These are phyloP conservation scores for Myoxocephalus aenaeus DNA, from an alignment of 2,797 vertebrate species.

Conservation along the genomic window DNA sequence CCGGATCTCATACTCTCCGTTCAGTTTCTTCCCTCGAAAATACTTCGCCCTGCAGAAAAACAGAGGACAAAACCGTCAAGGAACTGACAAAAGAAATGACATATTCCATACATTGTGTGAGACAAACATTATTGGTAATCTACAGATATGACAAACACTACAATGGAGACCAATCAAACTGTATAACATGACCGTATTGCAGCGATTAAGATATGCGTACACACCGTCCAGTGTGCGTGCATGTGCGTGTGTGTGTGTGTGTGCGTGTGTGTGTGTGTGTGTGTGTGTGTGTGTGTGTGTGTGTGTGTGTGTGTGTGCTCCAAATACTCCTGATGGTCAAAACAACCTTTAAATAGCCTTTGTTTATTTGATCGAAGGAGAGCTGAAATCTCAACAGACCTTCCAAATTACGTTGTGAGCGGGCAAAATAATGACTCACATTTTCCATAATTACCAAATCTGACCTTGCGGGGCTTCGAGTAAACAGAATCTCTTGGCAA, in stretches of 20 bases:
- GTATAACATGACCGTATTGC: background rate
- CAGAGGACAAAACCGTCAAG: conserved; percentile 22
- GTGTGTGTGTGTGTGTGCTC: background rate
- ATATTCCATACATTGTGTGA: background rate
- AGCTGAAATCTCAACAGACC: conserved; percentile 62
- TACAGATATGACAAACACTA: background rate
- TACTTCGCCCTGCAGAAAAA: conserved; percentile 90
- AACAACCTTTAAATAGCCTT: conserved; percentile 67
- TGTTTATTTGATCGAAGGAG: conserved; percentile 69
- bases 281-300: background rate
- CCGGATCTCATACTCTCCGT: conserved; percentile 94
- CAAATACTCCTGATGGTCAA: conserved; percentile 49
- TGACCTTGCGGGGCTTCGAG: conserved; percentile 33
- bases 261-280: background rate
- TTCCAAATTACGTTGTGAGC: conserved; percentile 60
- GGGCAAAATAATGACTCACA: conserved; percentile 65
- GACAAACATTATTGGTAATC: background rate
- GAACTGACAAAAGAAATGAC: background rate
- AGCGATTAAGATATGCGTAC: background rate
- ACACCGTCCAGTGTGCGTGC: background rate
- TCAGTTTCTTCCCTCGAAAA: conserved; percentile 94
- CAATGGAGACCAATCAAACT: background rate
- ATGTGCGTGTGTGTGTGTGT: background rate
- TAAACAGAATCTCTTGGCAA: conserved; percentile 46
- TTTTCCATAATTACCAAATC: conserved; percentile 63